Conservation (phyloP, 1,140 invertebrate species). For the Arion vulgaris region DNA sequence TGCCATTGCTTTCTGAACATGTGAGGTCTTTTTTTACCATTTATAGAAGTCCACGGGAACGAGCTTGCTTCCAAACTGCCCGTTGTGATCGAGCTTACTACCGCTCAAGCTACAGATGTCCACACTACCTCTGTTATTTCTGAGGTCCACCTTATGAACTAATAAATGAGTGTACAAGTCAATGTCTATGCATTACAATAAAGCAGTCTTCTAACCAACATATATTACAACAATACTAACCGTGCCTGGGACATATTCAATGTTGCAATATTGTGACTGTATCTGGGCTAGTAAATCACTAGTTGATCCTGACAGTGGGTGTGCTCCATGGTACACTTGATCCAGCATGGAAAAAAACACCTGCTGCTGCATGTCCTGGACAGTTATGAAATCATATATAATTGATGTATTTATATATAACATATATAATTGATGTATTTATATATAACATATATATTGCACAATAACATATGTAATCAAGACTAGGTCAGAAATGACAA, state of each 20-base stretch:
- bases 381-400: too few relatives aligned
- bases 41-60: too few relatives aligned
- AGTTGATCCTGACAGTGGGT: constrained; percentile 74
- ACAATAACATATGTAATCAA: neutral
- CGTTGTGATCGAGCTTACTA: too few relatives aligned
- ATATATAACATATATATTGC: neutral
- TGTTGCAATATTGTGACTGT: constrained; percentile 87
- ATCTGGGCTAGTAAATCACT: constrained; percentile 86
- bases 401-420: neutral
- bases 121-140: too few relatives aligned
- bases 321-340: constrained; percentile 86
- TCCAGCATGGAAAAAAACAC: constrained; percentile 89
- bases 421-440: neutral
- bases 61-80: too few relatives aligned
- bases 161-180: too few relatives aligned
- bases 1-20: too few relatives aligned
- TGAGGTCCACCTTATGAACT: too few relatives aligned
- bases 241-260: constrained; percentile 90
- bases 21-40: too few relatives aligned
- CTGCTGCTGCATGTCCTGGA: constrained; percentile 89
- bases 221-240: constrained; percentile 76
- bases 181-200: neutral
- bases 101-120: too few relatives aligned
- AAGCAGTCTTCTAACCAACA: neutral
- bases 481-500: too few relatives aligned